These are phyloP conservation scores for Axea sp. DNA, from an alignment of 2,888 invertebrate species.

Conservation along the genomic window DNA sequence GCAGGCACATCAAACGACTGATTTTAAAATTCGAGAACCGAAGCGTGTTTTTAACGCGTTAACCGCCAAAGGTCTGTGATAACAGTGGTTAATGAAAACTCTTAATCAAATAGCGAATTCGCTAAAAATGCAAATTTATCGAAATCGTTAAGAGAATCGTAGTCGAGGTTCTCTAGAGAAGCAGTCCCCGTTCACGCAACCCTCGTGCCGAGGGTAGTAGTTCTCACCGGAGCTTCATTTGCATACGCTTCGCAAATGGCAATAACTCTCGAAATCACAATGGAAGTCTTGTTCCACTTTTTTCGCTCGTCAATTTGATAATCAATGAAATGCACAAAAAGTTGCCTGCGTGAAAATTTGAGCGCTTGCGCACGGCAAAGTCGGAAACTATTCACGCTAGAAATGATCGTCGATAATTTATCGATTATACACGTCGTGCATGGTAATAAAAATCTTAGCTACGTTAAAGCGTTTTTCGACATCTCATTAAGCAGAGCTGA, in stretches of 20 bases:
- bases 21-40: slow-evolving; percentile 36
- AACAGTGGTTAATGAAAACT: slow-evolving; percentile 63
- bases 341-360: slow-evolving; percentile 30
- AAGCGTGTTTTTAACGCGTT: slow-evolving; percentile 59
- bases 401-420: slow-evolving; percentile 40
- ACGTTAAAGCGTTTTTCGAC: slow-evolving; percentile 58
- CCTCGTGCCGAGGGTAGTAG: slow-evolving; percentile 50
- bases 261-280: slow-evolving; percentile 66
- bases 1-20: slow-evolving; percentile 28
- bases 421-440: slow-evolving; percentile 32
- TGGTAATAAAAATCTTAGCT: slow-evolving; percentile 58
- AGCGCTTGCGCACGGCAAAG: slow-evolving; percentile 1
- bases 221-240: slow-evolving; percentile 68
- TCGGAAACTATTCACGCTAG: slow-evolving; percentile 14
- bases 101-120: slow-evolving; percentile 77
- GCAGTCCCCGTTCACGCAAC: slow-evolving; percentile 55
- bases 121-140: slow-evolving; percentile 77
- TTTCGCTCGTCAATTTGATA: slow-evolving; percentile 55
- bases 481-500: slow-evolving; percentile 59
- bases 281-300: slow-evolving; percentile 59
- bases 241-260: slow-evolving; percentile 71
- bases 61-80: slow-evolving; percentile 58
- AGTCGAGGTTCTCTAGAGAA: slow-evolving; percentile 47
- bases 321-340: slow-evolving; percentile 56
- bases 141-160: slow-evolving; percentile 61